Evolutionary conservation across 1,140 invertebrate genomes (phyloP).

Genomic region (Papilio machaon): DNA sequence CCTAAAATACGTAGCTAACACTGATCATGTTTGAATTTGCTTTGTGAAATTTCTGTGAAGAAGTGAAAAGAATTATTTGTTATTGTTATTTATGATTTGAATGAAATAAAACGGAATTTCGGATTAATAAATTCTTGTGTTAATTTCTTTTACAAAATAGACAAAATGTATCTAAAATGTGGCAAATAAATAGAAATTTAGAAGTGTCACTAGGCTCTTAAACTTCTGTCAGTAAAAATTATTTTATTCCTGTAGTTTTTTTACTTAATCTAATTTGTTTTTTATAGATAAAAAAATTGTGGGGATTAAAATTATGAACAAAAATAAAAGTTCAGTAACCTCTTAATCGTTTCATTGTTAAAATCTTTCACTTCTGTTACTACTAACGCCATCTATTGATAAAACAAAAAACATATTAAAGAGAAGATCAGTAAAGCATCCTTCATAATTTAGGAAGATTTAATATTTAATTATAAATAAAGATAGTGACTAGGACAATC

Average conservation of each 20-base stretch:
- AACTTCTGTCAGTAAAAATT: not conserved
- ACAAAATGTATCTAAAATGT: not conserved
- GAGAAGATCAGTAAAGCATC: not conserved
- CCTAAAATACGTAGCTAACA: not conserved
- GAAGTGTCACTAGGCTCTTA: too few species aligned
- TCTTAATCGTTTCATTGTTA: not conserved
- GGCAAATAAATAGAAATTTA: too few species aligned
- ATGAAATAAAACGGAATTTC: not conserved
- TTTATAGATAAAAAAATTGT: not conserved
- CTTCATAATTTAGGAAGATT: not conserved
- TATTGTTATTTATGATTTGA: not conserved
- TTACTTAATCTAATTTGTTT: not conserved
- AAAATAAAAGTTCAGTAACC: not conserved
- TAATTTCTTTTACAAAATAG: not conserved
- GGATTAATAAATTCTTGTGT: not conserved
- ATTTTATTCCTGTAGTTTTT: not conserved
- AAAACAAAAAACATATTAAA: not conserved
- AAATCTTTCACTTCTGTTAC: not conserved
- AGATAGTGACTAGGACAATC: not conserved
- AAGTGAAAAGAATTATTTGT: not conserved
- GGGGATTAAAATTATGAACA: not conserved
- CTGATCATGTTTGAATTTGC: not conserved
- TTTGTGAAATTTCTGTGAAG: not conserved
- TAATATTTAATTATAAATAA: not conserved
- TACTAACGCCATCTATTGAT: constrained; percentile 2